phyloP scores from a whole-genome alignment of 2,888 invertebrate genomes.

The Eumacrocentrus americanus region DNA sequence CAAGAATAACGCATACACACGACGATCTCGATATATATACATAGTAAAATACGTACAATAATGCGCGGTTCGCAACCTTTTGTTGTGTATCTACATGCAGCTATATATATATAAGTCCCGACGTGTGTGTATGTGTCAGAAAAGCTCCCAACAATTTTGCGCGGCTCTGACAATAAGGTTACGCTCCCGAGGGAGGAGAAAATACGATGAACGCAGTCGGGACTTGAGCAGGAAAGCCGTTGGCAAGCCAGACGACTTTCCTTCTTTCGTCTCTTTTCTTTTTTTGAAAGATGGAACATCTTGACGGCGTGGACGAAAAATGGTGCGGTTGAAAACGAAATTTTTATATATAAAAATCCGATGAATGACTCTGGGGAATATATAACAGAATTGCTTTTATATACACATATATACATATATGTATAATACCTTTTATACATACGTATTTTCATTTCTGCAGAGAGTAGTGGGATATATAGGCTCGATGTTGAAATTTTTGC shows the following conservation, averaged over 20 bases:
- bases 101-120: background rate
- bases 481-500: background rate
- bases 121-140: background rate
- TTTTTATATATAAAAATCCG: background rate
- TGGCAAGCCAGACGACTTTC: constrained; percentile 12
- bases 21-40: too few species aligned
- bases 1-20: too few species aligned
- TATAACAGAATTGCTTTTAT: too few species aligned
- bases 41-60: too few species aligned
- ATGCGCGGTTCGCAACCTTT: too few species aligned
- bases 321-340: background rate
- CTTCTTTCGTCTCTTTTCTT: background rate
- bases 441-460: background rate
- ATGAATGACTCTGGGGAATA: background rate
- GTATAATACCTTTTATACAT: background rate
- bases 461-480: too few species aligned
- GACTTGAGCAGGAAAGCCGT: background rate
- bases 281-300: background rate
- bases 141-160: constrained; percentile 18
- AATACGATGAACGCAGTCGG: constrained; percentile 14
- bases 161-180: constrained; percentile 23
- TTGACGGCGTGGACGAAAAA: background rate
- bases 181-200: constrained; percentile 9
- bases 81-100: too few species aligned
- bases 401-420: too few species aligned